Conservation (phyloP, 2,113 vertebrate species). For the Mormyrus iriodes region DNA sequence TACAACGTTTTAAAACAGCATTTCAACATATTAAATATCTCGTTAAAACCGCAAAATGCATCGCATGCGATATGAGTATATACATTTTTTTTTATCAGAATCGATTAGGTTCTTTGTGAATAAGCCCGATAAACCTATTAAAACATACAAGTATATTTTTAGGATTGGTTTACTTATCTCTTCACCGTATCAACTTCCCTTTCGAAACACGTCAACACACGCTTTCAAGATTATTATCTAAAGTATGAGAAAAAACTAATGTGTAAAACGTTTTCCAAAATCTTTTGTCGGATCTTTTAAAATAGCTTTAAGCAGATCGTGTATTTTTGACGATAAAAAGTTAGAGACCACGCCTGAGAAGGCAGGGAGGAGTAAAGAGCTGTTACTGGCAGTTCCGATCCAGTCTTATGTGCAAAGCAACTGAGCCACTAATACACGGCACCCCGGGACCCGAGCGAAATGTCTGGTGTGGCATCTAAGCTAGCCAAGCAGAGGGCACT, state of each 20-base stretch:
- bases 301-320: background rate
- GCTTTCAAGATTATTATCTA: background rate
- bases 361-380: slow-evolving; percentile 8
- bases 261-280: background rate
- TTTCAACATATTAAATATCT: background rate
- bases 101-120: background rate
- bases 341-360: slow-evolving; percentile 10
- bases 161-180: background rate
- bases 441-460: background rate
- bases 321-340: background rate
- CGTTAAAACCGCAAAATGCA: background rate
- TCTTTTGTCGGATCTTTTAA: background rate
- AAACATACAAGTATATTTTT: background rate
- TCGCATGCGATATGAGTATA: background rate
- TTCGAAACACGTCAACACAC: background rate
- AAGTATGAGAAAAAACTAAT: background rate
- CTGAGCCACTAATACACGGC: background rate
- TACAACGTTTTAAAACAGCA: background rate
- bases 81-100: background rate
- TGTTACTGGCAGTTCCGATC: background rate
- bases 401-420: background rate
- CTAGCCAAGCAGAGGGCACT: slow-evolving; percentile 28
- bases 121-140: background rate
- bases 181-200: background rate
- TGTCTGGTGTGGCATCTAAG: slow-evolving; percentile 39